Percentiles rank a stretch among this genome's conserved stretches.
phyloP scores from a whole-genome alignment of 2,888 invertebrate species.

The Punctoribates punctum region DNA sequence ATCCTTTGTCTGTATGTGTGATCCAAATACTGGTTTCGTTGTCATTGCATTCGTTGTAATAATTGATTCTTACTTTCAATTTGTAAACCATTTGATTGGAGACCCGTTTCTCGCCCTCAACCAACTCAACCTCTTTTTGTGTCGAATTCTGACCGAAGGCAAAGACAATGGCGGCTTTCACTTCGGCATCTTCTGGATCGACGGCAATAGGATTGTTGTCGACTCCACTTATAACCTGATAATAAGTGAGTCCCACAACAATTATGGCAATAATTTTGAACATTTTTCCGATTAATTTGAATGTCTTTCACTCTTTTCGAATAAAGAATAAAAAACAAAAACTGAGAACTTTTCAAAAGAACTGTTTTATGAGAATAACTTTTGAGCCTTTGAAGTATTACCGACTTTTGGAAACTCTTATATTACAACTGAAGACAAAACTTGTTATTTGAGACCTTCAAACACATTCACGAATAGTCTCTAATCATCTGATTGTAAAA shows the following conservation, averaged over 20 bases:
- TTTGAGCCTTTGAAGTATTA: too few relatives aligned
- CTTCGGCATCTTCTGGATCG: not conserved
- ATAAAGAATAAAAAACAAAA: not conserved
- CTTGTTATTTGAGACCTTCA: too few relatives aligned
- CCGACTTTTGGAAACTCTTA: too few relatives aligned
- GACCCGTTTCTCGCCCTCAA: not conserved
- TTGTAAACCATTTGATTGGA: not conserved
- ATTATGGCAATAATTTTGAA: not conserved
- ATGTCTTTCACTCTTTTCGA: not conserved
- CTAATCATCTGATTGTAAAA: too few relatives aligned
- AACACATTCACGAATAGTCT: too few relatives aligned
- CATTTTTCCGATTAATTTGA: not conserved
- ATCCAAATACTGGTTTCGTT: not conserved
- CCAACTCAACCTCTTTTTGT: not conserved
- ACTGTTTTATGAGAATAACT: not conserved
- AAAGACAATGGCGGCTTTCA: not conserved
- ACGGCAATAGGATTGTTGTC: not conserved
- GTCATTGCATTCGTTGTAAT: not conserved
- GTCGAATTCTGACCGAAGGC: not conserved
- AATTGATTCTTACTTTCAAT: not conserved
- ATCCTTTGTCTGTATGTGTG: not conserved
- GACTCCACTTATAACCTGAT: not conserved
- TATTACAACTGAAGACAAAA: too few relatives aligned
- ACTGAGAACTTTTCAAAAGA: not conserved
- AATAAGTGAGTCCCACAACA: not conserved